Conservation (phyloP, 2,888 invertebrate genomes). For the Scrobipalpa atriplicella region DNA sequence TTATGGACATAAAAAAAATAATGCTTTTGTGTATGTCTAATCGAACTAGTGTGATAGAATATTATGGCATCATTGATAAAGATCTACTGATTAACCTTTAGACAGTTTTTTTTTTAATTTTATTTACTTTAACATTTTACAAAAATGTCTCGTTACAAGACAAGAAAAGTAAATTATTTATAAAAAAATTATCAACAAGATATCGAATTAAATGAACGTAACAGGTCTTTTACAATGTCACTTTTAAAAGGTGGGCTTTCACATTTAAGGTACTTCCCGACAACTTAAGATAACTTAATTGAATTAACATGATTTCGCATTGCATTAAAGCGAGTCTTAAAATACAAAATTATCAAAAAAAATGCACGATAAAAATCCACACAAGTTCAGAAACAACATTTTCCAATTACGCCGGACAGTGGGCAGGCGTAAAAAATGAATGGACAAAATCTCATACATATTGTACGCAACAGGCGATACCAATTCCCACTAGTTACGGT, state of each 20-base stretch:
- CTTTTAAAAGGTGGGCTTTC: conserved; percentile 18
- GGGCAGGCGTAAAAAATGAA: conserved; percentile 67
- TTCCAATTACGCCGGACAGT: conserved; percentile 69
- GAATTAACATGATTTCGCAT: conserved; percentile 21
- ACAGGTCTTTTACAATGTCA: conserved; percentile 19
- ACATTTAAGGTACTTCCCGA: conserved; percentile 12
- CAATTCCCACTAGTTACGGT: conserved; percentile 74
- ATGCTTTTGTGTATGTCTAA: too few species aligned
- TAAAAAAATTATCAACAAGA: conserved; percentile 12
- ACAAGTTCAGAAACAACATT: conserved; percentile 55
- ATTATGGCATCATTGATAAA: too few species aligned
- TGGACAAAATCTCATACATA: conserved; percentile 76
- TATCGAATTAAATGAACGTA: conserved; percentile 14
- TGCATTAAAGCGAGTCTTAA: conserved; percentile 5
- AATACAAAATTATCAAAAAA: conserved; percentile 15
- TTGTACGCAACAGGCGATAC: conserved; percentile 72
- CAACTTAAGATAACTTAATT: conserved; percentile 22
- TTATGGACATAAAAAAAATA: too few species aligned
- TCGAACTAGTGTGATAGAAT: too few species aligned
- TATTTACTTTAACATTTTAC: neutral
- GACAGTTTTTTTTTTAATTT: neutral
- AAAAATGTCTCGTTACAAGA: neutral
- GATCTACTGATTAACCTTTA: too few species aligned
- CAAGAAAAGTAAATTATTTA: conserved; percentile 4
- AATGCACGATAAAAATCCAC: conserved; percentile 12